These are phyloP conservation scores for Benthochromis sp. DNA, from an alignment of 2,113 vertebrate genomes.

Conservation along the genomic window DNA sequence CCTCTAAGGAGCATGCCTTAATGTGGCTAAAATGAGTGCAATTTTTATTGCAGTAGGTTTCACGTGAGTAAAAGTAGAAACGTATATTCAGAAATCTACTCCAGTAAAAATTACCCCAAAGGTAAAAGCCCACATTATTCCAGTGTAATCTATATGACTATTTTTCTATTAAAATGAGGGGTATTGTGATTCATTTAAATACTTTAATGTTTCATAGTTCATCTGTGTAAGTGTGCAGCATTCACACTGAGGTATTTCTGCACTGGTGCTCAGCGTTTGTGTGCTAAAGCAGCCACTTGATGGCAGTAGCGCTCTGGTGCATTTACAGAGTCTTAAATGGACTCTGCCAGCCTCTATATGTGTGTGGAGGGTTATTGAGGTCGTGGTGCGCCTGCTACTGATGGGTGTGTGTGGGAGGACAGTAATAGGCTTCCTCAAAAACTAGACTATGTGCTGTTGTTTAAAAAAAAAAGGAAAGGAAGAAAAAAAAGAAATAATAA, in stretches of 20 bases:
- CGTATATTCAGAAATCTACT: background rate
- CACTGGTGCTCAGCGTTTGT: background rate
- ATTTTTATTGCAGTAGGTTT: background rate
- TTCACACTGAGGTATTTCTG: background rate
- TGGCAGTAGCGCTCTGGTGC: constrained; percentile 34
- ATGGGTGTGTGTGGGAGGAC: constrained; percentile 63
- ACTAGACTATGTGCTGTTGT: constrained; percentile 46
- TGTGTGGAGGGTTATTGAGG: constrained; percentile 60
- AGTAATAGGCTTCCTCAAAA: constrained; percentile 64
- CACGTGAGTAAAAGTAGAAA: background rate
- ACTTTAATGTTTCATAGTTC: background rate
- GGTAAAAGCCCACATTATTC: background rate
- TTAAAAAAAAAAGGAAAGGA: background rate
- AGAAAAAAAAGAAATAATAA: constrained; percentile 14
- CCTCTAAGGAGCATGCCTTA: background rate
- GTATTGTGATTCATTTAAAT: background rate
- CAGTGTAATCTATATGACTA: background rate
- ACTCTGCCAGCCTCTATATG: background rate
- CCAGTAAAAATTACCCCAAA: background rate
- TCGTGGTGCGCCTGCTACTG: constrained; percentile 56
- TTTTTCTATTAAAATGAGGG: background rate
- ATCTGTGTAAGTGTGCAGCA: background rate
- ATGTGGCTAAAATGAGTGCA: background rate
- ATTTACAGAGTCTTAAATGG: background rate
- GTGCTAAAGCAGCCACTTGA: background rate